phyloP scores from a whole-genome alignment of 2,797 vertebrate genomes.

The Myotis planiceps region DNA sequence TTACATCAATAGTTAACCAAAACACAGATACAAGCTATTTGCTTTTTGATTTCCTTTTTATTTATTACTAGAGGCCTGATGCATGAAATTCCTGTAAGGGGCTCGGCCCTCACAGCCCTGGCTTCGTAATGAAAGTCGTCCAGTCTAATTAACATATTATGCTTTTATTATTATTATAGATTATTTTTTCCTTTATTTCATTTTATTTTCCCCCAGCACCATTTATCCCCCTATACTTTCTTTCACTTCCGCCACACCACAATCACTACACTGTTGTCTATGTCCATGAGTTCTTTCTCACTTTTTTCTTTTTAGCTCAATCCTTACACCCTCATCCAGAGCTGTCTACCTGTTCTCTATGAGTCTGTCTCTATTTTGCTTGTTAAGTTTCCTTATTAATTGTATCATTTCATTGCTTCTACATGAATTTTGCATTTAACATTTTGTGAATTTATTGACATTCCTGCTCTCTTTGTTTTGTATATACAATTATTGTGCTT shows the following conservation, averaged over 20 bases:
- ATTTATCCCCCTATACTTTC: background rate
- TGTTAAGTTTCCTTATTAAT: constrained; percentile 12
- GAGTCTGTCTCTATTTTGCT: background rate
- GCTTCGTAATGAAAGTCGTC: too few relatives aligned
- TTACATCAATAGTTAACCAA: background rate
- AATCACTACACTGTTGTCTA: background rate
- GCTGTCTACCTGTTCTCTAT: background rate
- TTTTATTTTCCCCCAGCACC: background rate
- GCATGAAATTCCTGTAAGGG: too few relatives aligned
- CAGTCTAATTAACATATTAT: too few relatives aligned
- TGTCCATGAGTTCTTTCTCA: background rate
- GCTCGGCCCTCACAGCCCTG: too few relatives aligned
- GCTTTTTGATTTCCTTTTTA: constrained; percentile 11
- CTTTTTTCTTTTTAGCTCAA: background rate
- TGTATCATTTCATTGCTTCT: background rate
- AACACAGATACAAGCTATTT: background rate
- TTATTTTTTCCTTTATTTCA: background rate
- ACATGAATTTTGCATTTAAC: background rate
- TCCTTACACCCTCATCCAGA: background rate
- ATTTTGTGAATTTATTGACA: constrained; percentile 21
- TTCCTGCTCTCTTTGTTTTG: background rate
- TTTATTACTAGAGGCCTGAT: background rate
- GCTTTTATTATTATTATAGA: background rate
- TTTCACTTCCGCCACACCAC: background rate
- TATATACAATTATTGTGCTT: background rate